Base-by-base conservation (phyloP, 2,797 vertebrate genomes). In the Tamandua tetradactyla region DNA sequence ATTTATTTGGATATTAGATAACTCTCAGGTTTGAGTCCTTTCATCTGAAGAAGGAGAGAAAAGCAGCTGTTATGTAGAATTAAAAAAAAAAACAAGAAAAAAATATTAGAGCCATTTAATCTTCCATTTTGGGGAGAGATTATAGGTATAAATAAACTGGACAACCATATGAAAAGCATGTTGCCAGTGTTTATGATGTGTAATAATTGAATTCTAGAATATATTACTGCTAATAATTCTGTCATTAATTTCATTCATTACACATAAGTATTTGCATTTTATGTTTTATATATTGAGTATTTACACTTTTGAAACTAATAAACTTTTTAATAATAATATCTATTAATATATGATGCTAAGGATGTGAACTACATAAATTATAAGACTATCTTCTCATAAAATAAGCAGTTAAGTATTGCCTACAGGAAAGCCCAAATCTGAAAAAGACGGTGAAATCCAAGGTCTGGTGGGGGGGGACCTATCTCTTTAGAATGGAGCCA, bases 1-100 rank as follows among this genome's bases (percentile, higher is more conserved):
- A 98, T 97, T 97, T 80, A 95, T 97, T 97, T 96, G 87, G n/a
- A 61, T 94, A 64, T 25, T 32, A 93, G 91, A 55, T 69, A 97
- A 89, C 81, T 93, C 94, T 97, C 87, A 57, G 72, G 13, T 84
- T 94, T 86, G 85, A 96, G 62, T 95, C 92, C 62, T 80, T 95
- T 97, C 93, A 89, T 42, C 66, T 14, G 91, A 57, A 86, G 69
- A 87, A 52, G n/a, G 22, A 79, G 68, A 96, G 59, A 97, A 55
- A 47, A 87, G 5, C 3, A 83, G 90, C 71, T 69, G 66, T 86
- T 81, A 92, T 30, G 61, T 42, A 93, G 52, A 94, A 95, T 95
- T 35, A 4, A 91, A 47, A 72, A 95, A 81, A 12, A 87, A 17
- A 97, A 95, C 25, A 49, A 15, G 62, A 97, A 96, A 27, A 27